Evolutionary conservation across 2,888 invertebrate genomes (phyloP).

Genomic region (Drosophila cognata): DNA sequence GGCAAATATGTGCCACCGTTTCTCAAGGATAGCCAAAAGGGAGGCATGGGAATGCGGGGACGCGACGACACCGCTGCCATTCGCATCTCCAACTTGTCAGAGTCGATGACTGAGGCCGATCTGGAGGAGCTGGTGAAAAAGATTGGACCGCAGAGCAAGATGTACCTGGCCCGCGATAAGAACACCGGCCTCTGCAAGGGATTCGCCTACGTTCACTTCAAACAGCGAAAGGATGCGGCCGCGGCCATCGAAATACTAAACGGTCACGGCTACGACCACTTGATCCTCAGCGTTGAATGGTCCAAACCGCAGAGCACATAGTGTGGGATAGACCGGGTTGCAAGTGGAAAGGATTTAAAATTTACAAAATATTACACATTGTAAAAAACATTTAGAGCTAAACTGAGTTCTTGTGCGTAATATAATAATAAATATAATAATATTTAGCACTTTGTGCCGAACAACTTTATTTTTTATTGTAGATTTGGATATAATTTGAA

Average conservation of each 20-base stretch:
- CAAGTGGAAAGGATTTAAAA: neutral
- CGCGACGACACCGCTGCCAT: constrained; percentile 96
- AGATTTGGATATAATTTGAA: neutral
- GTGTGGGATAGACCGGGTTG: neutral
- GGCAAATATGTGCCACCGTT: constrained; percentile 95
- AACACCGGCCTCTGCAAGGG: constrained; percentile 95
- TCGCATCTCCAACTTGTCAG: constrained; percentile 98
- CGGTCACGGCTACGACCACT: constrained; percentile 98
- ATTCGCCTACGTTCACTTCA: constrained; percentile 99
- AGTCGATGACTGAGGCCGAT: constrained; percentile 97
- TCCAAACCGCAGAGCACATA: constrained; percentile 91
- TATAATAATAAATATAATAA: too few relatives aligned
- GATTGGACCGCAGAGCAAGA: constrained; percentile 96
- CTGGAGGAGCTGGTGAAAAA: constrained; percentile 97
- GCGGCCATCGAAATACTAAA: constrained; percentile 96
- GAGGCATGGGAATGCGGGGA: constrained; percentile 88
- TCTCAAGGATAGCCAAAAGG: constrained; percentile 93
- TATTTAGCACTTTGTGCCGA: neutral
- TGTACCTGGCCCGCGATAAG: constrained; percentile 98
- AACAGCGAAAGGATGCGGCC: constrained; percentile 94
- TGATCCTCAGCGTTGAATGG: constrained; percentile 99
- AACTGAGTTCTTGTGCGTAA: neutral
- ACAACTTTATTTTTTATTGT: neutral
- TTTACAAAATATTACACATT: neutral
- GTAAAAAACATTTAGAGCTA: neutral